Evolutionary conservation across 2,113 vertebrate species (phyloP).

Genomic region (Microtus oregoni): DNA sequence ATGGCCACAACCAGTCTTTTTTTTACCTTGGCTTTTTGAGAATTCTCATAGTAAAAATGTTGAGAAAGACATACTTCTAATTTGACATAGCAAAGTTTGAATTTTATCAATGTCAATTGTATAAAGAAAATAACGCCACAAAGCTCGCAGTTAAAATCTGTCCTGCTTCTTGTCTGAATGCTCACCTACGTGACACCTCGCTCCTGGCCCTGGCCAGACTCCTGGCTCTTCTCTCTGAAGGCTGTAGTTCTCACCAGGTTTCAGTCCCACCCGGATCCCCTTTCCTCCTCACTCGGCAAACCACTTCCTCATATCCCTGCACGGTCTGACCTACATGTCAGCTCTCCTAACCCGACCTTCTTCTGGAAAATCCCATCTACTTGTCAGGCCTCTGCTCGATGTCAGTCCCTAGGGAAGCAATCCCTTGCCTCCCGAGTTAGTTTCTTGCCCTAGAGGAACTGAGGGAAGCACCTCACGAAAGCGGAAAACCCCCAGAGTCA

Average conservation of each 20-base stretch:
- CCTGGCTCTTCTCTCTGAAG: neutral
- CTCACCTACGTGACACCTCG: neutral
- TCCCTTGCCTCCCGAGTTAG: conserved; percentile 10
- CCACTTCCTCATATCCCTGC: neutral
- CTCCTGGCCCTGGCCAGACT: neutral
- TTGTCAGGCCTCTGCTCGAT: neutral
- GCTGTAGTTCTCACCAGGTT: neutral
- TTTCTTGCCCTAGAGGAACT: neutral
- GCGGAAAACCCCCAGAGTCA: neutral
- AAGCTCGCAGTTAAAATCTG: neutral
- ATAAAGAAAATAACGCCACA: neutral
- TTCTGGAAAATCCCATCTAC: neutral
- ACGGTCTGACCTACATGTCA: neutral
- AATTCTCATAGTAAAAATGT: neutral
- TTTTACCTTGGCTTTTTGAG: neutral
- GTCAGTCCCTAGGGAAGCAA: neutral
- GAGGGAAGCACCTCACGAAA: conserved; percentile 7
- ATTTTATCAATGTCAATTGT: neutral
- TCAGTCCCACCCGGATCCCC: neutral
- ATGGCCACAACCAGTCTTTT: neutral
- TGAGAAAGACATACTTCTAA: conserved; percentile 23
- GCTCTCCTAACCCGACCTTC: neutral
- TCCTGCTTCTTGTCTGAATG: neutral
- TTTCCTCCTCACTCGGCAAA: neutral
- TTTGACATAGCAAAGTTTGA: neutral